A percentile compares a stretch with the other conserved stretches of the same genome.
Evolutionary conservation across 1,140 invertebrate species (phyloP).

Genomic region (Drosophila nasuta): DNA sequence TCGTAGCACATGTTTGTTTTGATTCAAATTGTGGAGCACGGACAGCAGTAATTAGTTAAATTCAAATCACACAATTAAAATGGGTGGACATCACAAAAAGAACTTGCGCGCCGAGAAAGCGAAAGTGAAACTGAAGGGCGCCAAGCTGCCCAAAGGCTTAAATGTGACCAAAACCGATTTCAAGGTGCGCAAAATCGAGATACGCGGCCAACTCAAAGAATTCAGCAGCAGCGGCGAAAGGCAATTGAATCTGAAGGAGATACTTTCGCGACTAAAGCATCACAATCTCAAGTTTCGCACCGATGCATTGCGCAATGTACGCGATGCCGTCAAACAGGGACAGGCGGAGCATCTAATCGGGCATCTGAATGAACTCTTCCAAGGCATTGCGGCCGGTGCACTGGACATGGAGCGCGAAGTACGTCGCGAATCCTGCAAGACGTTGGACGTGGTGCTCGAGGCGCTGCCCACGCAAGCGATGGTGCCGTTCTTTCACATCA

Average conservation of each 20-base stretch:
- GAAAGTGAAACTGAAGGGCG: slow-evolving; percentile 91
- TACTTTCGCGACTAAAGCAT: slow-evolving; percentile 91
- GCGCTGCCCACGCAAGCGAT: slow-evolving; percentile 85
- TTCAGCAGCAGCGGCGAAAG: slow-evolving; percentile 87
- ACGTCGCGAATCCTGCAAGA: slow-evolving; percentile 88
- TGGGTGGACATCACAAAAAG: slow-evolving; percentile 88
- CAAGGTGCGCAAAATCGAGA: slow-evolving; percentile 94
- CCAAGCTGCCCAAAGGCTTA: slow-evolving; percentile 90
- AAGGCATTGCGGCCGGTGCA: slow-evolving; percentile 88
- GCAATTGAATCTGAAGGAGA: slow-evolving; percentile 91
- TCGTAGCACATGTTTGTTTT: slow-evolving; percentile 44
- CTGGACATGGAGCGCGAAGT: slow-evolving; percentile 91
- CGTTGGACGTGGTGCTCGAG: slow-evolving; percentile 88
- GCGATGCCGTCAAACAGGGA: slow-evolving; percentile 88
- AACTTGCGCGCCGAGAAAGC: slow-evolving; percentile 90
- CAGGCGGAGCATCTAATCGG: slow-evolving; percentile 84
- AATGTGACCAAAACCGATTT: slow-evolving; percentile 95
- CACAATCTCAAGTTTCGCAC: slow-evolving; percentile 90
- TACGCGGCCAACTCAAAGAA: slow-evolving; percentile 91
- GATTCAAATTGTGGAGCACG: slow-evolving; percentile 20
- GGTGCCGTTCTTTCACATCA: slow-evolving; percentile 89
- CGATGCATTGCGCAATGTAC: slow-evolving; percentile 90
- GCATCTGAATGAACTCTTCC: slow-evolving; percentile 89
- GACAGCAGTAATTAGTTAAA: neutral
- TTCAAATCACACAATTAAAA: slow-evolving; percentile 7